A percentile compares a stretch with the other conserved stretches of the same genome.
Conservation (phyloP, 2,888 invertebrate genomes). For the Tetheella fluctuosa region DNA sequence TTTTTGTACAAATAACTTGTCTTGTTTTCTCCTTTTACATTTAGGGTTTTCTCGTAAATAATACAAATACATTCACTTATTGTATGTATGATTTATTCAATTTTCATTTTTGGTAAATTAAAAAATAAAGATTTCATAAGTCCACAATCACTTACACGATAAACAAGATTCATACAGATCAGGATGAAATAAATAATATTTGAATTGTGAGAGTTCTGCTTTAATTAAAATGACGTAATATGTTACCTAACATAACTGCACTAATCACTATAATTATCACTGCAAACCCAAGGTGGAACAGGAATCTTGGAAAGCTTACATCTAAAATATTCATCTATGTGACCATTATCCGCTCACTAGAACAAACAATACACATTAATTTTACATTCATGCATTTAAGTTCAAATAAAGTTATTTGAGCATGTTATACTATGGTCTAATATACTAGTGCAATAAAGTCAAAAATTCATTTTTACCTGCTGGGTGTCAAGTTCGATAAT, state of each 20-base stretch:
- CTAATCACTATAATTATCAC: constrained; percentile 81
- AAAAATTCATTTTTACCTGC: constrained; percentile 60
- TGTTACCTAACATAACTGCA: constrained; percentile 76
- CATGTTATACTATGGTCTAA: too few relatives aligned
- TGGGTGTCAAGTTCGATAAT: constrained; percentile 61
- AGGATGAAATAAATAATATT: constrained; percentile 81
- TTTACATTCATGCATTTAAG: background rate
- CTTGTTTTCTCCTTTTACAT: background rate
- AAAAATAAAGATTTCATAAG: constrained; percentile 77
- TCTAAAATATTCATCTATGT: constrained; percentile 78
- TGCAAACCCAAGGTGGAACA: constrained; percentile 80
- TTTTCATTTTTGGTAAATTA: constrained; percentile 83
- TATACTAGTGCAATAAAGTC: background rate
- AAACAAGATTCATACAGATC: constrained; percentile 82
- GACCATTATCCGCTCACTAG: constrained; percentile 71
- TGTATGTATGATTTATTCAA: constrained; percentile 79
- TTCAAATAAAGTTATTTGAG: too few relatives aligned
- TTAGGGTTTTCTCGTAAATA: background rate
- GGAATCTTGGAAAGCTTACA: constrained; percentile 80
- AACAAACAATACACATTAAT: constrained; percentile 54
- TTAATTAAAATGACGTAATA: constrained; percentile 63
- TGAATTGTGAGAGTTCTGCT: constrained; percentile 67
- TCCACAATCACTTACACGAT: constrained; percentile 80
- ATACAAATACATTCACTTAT: constrained; percentile 52
- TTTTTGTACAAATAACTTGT: constrained; percentile 36